Conservation (phyloP, 2,113 vertebrate genomes). For the Ammodytes dubius region DNA sequence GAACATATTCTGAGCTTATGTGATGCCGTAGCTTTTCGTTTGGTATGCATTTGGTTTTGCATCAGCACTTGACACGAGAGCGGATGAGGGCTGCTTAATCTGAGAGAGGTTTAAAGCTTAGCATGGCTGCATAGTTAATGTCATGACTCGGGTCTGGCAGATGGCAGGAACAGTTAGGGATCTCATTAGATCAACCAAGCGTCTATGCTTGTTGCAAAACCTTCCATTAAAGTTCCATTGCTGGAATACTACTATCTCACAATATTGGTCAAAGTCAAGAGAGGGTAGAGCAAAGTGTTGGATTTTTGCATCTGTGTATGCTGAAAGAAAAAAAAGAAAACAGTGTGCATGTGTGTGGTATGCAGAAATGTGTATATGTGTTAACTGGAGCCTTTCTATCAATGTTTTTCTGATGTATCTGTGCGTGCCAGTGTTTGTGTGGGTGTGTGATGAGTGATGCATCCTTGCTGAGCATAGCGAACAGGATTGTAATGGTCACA, state of each 20-base stretch:
- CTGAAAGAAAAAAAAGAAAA: slow-evolving; percentile 46
- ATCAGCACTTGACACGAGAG: slow-evolving; percentile 64
- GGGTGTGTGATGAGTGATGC: slow-evolving; percentile 77
- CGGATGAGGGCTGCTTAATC: slow-evolving; percentile 66
- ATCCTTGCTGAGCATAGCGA: slow-evolving; percentile 80
- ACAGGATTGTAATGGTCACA: slow-evolving; percentile 84
- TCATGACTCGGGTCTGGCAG: slow-evolving; percentile 86
- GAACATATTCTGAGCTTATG: slow-evolving; percentile 17
- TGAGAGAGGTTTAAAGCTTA: slow-evolving; percentile 77
- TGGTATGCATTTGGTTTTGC: slow-evolving; percentile 49
- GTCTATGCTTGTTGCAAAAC: slow-evolving; percentile 81
- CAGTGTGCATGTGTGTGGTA: slow-evolving; percentile 15
- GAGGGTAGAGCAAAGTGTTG: slow-evolving; percentile 77
- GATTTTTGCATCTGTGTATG: slow-evolving; percentile 63
- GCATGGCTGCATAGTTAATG: slow-evolving; percentile 84
- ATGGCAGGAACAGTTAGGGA: slow-evolving; percentile 88
- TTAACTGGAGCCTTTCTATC: slow-evolving; percentile 57
- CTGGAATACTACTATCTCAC: slow-evolving; percentile 72
- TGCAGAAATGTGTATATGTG: slow-evolving; percentile 14
- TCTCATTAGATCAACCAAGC: slow-evolving; percentile 88
- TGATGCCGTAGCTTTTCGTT: slow-evolving; percentile 18
- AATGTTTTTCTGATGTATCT: slow-evolving; percentile 63
- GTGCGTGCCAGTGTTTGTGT: slow-evolving; percentile 65
- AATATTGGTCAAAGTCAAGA: slow-evolving; percentile 83
- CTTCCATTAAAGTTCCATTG: slow-evolving; percentile 87